Base-by-base conservation (phyloP, 1,140 invertebrate species). In the Drosophila sturtevanti region DNA sequence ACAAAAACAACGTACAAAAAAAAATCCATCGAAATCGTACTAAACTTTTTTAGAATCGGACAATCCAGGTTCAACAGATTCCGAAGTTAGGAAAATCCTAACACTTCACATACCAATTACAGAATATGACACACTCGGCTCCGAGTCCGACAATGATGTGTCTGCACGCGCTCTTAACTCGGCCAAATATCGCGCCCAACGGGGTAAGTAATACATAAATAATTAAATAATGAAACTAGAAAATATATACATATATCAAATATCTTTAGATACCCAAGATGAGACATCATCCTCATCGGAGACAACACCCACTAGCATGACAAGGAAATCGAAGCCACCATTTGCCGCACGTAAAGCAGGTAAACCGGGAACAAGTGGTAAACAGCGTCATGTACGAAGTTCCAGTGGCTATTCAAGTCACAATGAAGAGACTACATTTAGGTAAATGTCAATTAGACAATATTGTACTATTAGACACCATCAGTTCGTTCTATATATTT, bases 1-100 rank as follows among this genome's bases (percentile, higher is more conserved):
- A 58, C 77, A 72, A 72, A 76, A 78, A 71, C 72, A 76, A 75
- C 72, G 72, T 75, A 76, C 68, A 79, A 65, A 72, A 68, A 77
- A 79, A 77, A 79, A 60, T 75, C 86, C 90, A 92, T 92, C 91
- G 90, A 27, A 89, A 92, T 89, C 89, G 86, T 91, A 91, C 87
- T 91, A 89, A 92, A 92, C 90, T 93, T 95, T 95, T 95, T 92
- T 95, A 95, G 95, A 96, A 93, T 96, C 95, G 92, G 95, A 96
- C 94, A 96, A 96, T 94, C 94, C 96, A 93, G 95, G 95, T 91
- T 96, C 95, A 91, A 96, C 96, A 93, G 96, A 96, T 93, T 96
- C 95, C 91, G 96, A 96, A 93, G 95, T 96, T 93, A 96, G 96
- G 95, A 96, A 96, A 94, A 96, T 96, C 94, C 92, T 96, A 95